These are phyloP conservation scores for Agrotis exclamationis DNA, from an alignment of 2,888 invertebrate species.

Conservation along the genomic window DNA sequence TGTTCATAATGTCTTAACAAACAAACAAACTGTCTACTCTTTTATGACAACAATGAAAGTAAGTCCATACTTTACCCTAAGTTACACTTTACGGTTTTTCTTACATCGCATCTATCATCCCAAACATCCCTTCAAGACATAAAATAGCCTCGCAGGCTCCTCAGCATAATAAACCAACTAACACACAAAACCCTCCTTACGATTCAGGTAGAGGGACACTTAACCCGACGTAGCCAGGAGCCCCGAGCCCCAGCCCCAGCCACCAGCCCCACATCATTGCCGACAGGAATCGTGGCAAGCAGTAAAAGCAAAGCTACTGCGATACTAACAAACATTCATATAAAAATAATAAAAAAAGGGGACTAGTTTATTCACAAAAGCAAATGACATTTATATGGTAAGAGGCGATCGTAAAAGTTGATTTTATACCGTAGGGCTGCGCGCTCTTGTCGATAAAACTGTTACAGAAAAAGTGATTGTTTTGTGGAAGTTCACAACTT, in stretches of 20 bases:
- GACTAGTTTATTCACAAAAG: conserved; percentile 70
- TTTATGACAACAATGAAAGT: background rate
- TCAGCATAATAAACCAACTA: conserved; percentile 53
- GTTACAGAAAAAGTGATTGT: conserved; percentile 6
- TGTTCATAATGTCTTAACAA: too few relatives aligned
- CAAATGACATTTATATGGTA: conserved; percentile 71
- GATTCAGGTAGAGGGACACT: conserved; percentile 50
- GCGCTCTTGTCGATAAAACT: conserved; percentile 30
- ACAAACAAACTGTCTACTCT: background rate
- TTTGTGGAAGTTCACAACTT: background rate
- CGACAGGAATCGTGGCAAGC: conserved; percentile 60
- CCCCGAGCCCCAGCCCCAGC: background rate
- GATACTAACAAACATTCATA: conserved; percentile 67
- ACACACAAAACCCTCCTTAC: conserved; percentile 33
- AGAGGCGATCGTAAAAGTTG: conserved; percentile 69
- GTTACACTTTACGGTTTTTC: conserved; percentile 9
- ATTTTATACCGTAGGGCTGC: conserved; percentile 64
- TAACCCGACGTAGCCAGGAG: conserved; percentile 37
- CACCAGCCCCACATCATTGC: conserved; percentile 47
- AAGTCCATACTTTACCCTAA: background rate
- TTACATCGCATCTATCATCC: conserved; percentile 28
- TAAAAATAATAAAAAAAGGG: conserved; percentile 69
- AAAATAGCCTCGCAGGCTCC: conserved; percentile 25
- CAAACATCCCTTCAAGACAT: conserved; percentile 9
- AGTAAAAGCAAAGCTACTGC: conserved; percentile 65